phyloP scores from a whole-genome alignment of 2,797 vertebrate genomes.

The Ibycter americanus region DNA sequence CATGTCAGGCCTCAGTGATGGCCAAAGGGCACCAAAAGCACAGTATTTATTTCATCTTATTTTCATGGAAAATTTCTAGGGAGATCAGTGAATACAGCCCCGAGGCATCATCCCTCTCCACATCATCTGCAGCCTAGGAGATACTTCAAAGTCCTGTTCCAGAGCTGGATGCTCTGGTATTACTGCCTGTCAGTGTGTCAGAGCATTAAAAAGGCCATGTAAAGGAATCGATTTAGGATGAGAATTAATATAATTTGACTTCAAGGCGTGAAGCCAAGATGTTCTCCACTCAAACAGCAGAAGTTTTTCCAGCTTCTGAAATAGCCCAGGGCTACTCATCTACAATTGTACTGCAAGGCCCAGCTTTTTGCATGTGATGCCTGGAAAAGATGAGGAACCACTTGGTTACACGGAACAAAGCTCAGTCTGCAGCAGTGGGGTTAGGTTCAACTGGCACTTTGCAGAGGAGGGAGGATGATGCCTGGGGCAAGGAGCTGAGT shows the following conservation, averaged over 20 bases:
- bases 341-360: neutral
- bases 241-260: neutral
- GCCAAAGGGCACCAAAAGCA: neutral
- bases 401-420: neutral
- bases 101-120: neutral
- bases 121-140: rapidly evolving
- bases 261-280: neutral
- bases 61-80: neutral
- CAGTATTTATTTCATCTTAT: neutral
- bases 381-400: neutral
- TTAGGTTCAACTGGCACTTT: neutral
- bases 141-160: neutral
- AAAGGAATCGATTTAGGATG: neutral
- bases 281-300: neutral
- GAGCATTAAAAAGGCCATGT: neutral
- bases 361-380: neutral
- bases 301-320: neutral
- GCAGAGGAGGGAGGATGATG: neutral
- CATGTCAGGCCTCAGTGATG: neutral
- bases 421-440: neutral
- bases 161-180: neutral
- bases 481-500: neutral
- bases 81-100: neutral
- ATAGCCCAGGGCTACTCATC: neutral
- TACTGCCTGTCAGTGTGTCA: neutral